Conservation (phyloP, 2,113 vertebrate species). For the Nycticryphes semicollaris region DNA sequence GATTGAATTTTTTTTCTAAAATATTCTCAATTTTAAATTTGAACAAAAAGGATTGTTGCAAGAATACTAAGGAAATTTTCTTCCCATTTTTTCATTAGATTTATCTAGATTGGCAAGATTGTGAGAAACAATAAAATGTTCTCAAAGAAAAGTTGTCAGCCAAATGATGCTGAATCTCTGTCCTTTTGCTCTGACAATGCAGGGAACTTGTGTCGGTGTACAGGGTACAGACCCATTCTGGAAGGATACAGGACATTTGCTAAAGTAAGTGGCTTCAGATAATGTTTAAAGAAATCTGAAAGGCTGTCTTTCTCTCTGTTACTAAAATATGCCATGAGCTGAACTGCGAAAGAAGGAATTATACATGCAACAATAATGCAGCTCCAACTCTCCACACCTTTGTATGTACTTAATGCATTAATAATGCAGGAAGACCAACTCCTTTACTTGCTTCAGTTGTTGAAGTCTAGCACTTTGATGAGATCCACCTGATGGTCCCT, state of each 20-base stretch:
- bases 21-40: background rate
- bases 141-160: background rate
- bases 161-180: background rate
- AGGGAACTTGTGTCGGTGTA: constrained; percentile 97
- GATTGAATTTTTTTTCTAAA: background rate
- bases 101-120: background rate
- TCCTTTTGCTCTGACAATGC: background rate
- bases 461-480: background rate
- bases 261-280: constrained; percentile 75
- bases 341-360: background rate
- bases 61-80: background rate
- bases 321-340: background rate
- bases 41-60: background rate
- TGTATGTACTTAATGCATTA: background rate
- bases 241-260: constrained; percentile 91
- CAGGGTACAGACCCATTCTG: constrained; percentile 92
- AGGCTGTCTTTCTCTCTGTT: background rate
- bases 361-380: background rate
- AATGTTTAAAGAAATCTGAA: background rate
- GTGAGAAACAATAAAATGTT: background rate
- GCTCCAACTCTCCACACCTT: background rate
- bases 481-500: background rate
- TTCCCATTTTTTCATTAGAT: background rate
- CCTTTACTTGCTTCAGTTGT: background rate
- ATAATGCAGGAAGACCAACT: background rate